Percentiles rank a stretch among this genome's conserved stretches.
Conservation (phyloP, 2,113 vertebrate genomes). For the Neotragus moschatus region DNA sequence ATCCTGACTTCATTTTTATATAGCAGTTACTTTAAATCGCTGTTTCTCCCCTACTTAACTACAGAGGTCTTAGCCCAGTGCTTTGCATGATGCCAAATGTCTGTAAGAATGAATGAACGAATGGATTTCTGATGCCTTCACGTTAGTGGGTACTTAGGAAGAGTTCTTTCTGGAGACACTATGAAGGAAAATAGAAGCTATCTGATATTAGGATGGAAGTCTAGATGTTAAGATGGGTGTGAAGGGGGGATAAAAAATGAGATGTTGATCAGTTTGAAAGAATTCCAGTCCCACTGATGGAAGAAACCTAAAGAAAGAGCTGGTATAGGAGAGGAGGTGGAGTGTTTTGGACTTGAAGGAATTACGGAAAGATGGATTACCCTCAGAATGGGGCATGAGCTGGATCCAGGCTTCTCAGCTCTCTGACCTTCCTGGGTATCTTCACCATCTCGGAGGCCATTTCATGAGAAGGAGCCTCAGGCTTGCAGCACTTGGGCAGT, state of each 20-base stretch:
- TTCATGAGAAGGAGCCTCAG: background rate
- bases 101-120: background rate
- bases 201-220: background rate
- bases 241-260: background rate
- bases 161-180: background rate
- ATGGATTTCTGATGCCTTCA: background rate
- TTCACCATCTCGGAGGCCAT: fast-evolving
- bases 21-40: background rate
- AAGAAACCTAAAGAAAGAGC: background rate
- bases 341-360: background rate
- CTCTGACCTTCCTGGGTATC: background rate
- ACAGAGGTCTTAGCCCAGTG: background rate
- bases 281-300: background rate
- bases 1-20: background rate
- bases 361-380: background rate
- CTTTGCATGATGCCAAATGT: background rate
- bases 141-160: background rate
- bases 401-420: too few relatives aligned
- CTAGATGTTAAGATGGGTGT: background rate
- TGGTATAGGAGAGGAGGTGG: background rate
- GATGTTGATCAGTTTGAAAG: background rate
- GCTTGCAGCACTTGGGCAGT: too few relatives aligned
- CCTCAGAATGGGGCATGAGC: background rate
- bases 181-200: background rate
- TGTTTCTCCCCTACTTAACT: background rate